Evolutionary conservation across 2,797 vertebrate species (phyloP).

Genomic region (Perodicticus potto): DNA sequence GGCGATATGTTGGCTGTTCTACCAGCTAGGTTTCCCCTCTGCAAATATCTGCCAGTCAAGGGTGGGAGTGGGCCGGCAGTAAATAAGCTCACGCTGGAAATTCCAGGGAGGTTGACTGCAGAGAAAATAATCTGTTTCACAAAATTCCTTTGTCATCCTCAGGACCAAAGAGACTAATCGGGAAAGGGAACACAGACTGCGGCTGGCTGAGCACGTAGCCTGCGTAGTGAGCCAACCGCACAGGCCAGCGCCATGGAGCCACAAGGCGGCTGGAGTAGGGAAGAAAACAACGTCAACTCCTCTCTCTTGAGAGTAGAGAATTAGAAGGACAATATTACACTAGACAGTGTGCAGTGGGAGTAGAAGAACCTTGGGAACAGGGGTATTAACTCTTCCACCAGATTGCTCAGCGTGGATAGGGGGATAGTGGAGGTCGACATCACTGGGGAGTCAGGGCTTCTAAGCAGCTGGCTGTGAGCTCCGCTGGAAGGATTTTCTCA

Average conservation of each 20-base stretch:
- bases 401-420: background rate
- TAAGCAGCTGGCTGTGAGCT: background rate
- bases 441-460: background rate
- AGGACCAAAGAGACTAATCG: background rate
- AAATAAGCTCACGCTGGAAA: background rate
- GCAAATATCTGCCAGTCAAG: constrained; percentile 32
- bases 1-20: constrained; percentile 57
- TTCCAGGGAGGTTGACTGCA: background rate
- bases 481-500: background rate
- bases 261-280: background rate
- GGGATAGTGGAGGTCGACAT: background rate
- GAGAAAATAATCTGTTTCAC: constrained; percentile 34
- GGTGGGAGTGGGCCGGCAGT: background rate
- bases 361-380: background rate
- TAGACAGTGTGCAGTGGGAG: background rate
- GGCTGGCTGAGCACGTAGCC: background rate
- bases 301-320: background rate
- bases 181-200: background rate
- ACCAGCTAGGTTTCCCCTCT: constrained; percentile 53
- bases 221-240: background rate
- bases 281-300: background rate
- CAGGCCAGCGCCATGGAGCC: background rate
- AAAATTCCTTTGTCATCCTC: background rate
- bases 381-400: background rate
- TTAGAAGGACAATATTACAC: background rate